Evolutionary conservation across 1,140 invertebrate species (phyloP).

Genomic region (Drosophila miranda): DNA sequence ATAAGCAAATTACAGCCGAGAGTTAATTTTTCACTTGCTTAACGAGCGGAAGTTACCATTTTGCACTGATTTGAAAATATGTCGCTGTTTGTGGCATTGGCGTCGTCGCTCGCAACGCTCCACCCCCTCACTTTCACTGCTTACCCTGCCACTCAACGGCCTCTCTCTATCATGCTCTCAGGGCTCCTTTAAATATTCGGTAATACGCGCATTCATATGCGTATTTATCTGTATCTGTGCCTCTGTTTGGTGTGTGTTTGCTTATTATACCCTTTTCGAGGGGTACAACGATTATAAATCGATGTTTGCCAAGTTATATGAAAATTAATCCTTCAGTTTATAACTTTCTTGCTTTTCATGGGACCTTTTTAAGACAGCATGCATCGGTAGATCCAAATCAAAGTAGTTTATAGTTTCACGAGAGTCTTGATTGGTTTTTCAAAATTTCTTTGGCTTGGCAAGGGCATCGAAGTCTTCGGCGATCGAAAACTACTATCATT

Average conservation of each 20-base stretch:
- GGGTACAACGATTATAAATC: too few relatives aligned
- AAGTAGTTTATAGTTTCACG: too few relatives aligned
- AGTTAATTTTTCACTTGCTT: constrained; percentile 82
- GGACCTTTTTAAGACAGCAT: too few relatives aligned
- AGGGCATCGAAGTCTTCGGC: too few relatives aligned
- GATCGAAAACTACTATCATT: constrained; percentile 1
- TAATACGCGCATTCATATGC: constrained; percentile 78
- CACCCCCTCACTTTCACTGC: background rate
- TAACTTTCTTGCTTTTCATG: too few relatives aligned
- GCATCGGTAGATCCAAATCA: too few relatives aligned
- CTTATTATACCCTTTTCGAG: constrained; percentile 10
- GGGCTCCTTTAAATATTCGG: constrained; percentile 61
- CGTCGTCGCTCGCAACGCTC: constrained; percentile 54
- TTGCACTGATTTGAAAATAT: constrained; percentile 81
- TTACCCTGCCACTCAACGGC: background rate
- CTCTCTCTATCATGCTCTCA: background rate
- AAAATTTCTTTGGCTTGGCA: background rate
- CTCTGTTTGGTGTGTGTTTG: constrained; percentile 17
- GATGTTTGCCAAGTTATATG: too few relatives aligned
- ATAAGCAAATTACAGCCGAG: constrained; percentile 77
- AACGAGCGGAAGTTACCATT: constrained; percentile 81
- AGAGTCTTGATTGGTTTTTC: background rate
- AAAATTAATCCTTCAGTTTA: too few relatives aligned
- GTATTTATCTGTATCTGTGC: constrained; percentile 55
- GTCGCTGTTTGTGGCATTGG: constrained; percentile 78